Conservation (phyloP, 1,140 invertebrate genomes). For the Teleogryllus occipitalis region DNA sequence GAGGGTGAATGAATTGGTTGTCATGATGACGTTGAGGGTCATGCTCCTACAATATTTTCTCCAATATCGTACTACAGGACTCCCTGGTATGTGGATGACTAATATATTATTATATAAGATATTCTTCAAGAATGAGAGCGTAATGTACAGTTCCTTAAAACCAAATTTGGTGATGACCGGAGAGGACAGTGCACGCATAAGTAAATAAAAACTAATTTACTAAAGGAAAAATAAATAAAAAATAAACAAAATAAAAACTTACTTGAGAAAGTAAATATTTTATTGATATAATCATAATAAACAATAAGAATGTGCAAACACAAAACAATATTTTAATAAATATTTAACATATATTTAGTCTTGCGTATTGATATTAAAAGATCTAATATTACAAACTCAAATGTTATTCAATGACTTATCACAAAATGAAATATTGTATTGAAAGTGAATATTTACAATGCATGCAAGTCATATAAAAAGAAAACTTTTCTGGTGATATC, state of each 20-base stretch:
- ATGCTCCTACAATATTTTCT: too few relatives aligned
- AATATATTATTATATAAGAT: too few relatives aligned
- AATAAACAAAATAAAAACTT: background rate
- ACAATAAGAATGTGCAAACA: conserved; percentile 5
- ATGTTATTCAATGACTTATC: background rate
- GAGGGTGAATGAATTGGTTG: too few relatives aligned
- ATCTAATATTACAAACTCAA: background rate
- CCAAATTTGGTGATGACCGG: too few relatives aligned
- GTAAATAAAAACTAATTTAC: too few relatives aligned
- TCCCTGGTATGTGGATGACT: too few relatives aligned
- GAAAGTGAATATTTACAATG: background rate
- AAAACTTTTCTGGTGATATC: background rate
- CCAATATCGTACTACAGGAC: too few relatives aligned
- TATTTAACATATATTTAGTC: conserved; percentile 6
- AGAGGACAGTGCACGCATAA: too few relatives aligned
- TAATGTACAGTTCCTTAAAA: too few relatives aligned
- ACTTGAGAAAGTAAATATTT: conserved; percentile 2
- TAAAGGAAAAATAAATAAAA: background rate
- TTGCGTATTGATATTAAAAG: background rate
- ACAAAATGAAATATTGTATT: background rate
- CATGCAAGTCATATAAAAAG: background rate
- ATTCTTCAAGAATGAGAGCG: too few relatives aligned
- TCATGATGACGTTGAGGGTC: too few relatives aligned
- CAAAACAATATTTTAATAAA: conserved; percentile 1
- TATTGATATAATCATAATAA: conserved; percentile 6